These are phyloP conservation scores for Colletes gigas DNA, from an alignment of 1,140 invertebrate genomes.

Conservation along the genomic window DNA sequence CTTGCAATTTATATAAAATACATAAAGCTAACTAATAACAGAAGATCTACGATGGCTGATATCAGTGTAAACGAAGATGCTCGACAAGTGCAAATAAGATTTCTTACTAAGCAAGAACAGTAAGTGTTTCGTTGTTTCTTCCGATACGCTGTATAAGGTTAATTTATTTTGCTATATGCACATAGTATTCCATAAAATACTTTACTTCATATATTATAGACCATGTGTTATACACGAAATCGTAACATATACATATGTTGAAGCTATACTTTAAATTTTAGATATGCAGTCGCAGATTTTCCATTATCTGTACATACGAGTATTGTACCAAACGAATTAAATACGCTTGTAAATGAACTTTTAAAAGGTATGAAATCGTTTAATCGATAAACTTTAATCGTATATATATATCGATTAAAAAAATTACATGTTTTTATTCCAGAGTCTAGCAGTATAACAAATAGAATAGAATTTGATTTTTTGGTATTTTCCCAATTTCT, in stretches of 20 bases:
- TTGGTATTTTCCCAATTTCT: constrained; percentile 91
- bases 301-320: constrained; percentile 90
- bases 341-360: constrained; percentile 90
- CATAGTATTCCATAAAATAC: neutral
- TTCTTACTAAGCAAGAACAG: constrained; percentile 90
- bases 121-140: constrained; percentile 78
- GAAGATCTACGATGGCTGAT: neutral
- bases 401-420: neutral
- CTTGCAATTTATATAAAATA: constrained; percentile 1
- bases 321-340: constrained; percentile 87
- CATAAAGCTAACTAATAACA: neutral
- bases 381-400: neutral
- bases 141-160: neutral
- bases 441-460: constrained; percentile 76
- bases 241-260: neutral
- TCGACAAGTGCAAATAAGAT: constrained; percentile 87
- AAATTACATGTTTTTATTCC: constrained; percentile 39
- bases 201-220: neutral
- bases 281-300: constrained; percentile 92
- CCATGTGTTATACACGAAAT: neutral
- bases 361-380: constrained; percentile 83
- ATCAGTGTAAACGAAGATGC: constrained; percentile 10
- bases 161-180: neutral
- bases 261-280: constrained; percentile 78
- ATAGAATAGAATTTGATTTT: constrained; percentile 92